Base-by-base conservation (phyloP, 2,113 vertebrate species). In the Chamaea fasciata region DNA sequence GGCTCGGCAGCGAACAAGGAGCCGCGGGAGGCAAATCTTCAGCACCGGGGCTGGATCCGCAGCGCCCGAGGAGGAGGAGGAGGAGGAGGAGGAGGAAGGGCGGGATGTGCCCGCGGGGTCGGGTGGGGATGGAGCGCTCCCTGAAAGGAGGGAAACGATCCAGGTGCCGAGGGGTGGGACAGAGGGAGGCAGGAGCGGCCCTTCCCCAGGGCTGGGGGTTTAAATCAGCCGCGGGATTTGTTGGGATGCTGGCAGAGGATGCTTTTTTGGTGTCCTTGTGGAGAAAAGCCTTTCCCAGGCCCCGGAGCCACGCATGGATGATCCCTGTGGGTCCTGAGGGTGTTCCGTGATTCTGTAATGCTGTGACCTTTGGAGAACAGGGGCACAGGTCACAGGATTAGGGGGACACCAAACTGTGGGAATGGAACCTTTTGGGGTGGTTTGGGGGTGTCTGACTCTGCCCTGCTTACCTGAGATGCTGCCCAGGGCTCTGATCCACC, bases 91-190 rank as follows among this genome's bases (percentile, higher is more conserved):
- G 30, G 64, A 57, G 64, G 71, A 52, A 30, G 80, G 80, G 79
- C 53, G 15, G 91, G 86, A 86, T 35, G 86, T 0, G 7, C 4
- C 26, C 2, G 0, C 24, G 21, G 42, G n/a, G 60, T n/a, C 37
- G 26, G 2, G 0, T 1, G 20, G 14, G 62, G 70, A 75, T 41
- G 55, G 55, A 59, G 75, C 0, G 1, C 27, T 23, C 55, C 55
- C 33, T 4, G 1, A 22, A 3, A 15, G 46, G 2, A 0, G 42
- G 81, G 57, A 39, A 44, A 21, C 5, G 59, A 49, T 33, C 21
- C 1, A 0, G 39, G 53, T 0, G 2, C 16, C 0, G 46, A 0
- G 18, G 69, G 41, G 6, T 39, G 37, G 37, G 65, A 78, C 1
- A 2, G 63, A 33, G 26, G 27, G 33, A 2, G 13, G 14, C 10